These are phyloP conservation scores for Myathropa florea DNA, from an alignment of 2,888 invertebrate genomes.

Conservation along the genomic window DNA sequence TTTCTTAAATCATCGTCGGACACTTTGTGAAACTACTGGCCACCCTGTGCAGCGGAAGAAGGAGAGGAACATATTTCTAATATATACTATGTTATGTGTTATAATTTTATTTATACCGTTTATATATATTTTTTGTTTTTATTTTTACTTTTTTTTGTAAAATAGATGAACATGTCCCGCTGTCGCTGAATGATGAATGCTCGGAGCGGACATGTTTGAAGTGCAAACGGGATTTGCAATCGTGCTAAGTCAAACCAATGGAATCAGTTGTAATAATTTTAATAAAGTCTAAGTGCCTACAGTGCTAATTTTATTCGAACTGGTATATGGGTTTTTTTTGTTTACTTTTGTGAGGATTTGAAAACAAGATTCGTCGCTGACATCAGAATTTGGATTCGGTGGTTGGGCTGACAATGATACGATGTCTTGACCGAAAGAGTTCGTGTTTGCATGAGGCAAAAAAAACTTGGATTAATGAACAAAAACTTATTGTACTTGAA, in stretches of 20 bases:
- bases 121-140: slow-evolving; percentile 11
- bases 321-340: neutral
- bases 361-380: neutral
- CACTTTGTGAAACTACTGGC: slow-evolving; percentile 14
- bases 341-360: neutral
- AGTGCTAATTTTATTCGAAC: slow-evolving; percentile 42
- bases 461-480: too few species aligned
- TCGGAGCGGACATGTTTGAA: neutral
- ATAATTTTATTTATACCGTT: slow-evolving; percentile 58
- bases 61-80: slow-evolving; percentile 41
- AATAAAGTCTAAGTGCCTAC: slow-evolving; percentile 59
- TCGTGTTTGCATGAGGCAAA: too few species aligned
- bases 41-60: neutral
- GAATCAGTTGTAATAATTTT: slow-evolving; percentile 45
- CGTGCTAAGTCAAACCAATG: slow-evolving; percentile 60
- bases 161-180: neutral
- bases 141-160: slow-evolving; percentile 2
- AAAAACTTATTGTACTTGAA: too few species aligned
- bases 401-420: too few species aligned
- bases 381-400: too few species aligned
- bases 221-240: slow-evolving; percentile 37
- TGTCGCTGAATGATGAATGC: neutral
- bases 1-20: neutral
- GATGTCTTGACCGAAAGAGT: too few species aligned
- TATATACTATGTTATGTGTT: slow-evolving; percentile 47